Conservation (phyloP, 2,113 vertebrate species). For the Dicerorhinus sumatrensis region DNA sequence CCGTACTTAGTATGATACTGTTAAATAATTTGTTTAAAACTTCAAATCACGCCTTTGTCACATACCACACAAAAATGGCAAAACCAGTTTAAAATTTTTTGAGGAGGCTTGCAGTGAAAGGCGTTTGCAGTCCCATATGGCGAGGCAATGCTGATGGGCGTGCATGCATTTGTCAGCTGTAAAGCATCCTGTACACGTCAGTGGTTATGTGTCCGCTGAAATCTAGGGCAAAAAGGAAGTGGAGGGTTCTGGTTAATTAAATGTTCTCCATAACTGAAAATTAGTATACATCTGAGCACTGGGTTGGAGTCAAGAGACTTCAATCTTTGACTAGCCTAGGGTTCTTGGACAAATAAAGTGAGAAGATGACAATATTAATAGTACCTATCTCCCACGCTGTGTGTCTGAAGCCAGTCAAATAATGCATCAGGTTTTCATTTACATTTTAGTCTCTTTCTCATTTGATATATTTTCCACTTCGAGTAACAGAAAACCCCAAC, state of each 20-base stretch:
- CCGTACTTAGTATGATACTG: neutral
- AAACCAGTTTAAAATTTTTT: conserved; percentile 31
- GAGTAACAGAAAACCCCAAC: neutral
- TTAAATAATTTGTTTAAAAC: conserved; percentile 9
- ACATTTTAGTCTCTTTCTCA: conserved; percentile 36
- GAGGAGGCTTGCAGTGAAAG: conserved; percentile 29
- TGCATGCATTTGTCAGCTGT: neutral
- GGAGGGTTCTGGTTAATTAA: neutral
- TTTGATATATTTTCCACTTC: neutral
- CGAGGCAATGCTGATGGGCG: neutral
- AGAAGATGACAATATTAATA: neutral
- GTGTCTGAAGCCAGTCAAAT: neutral
- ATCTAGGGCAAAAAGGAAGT: neutral
- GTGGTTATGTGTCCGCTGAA: neutral
- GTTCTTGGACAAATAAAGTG: neutral
- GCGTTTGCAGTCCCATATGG: conserved; percentile 11
- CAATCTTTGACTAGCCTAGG: neutral
- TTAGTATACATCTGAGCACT: neutral
- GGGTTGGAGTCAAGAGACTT: neutral
- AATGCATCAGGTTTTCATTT: neutral
- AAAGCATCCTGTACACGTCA: neutral
- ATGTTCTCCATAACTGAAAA: neutral
- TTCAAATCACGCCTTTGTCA: conserved; percentile 27
- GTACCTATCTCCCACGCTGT: neutral
- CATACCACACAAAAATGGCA: conserved; percentile 35